Evolutionary conservation across 1,140 invertebrate genomes (phyloP), one percentile per base, ranked within the genome.

Genomic region (Drosophila nannoptera): DNA sequence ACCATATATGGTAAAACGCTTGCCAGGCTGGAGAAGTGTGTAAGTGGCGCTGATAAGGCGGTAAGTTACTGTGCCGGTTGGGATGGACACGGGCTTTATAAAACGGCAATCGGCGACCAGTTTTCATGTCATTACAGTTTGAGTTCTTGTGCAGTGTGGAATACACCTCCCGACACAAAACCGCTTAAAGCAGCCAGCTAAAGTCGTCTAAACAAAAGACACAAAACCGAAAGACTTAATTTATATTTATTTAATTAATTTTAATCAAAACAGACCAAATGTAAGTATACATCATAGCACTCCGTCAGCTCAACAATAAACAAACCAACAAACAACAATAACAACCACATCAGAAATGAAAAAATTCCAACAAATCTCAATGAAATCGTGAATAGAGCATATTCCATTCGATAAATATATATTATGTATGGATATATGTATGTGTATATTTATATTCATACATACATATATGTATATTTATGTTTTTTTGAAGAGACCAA

Each of bases 91-190:
- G 14, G 73, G 81, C 81, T 84, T 84, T 86, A 86, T 86, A 86
- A 86, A 86, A 87, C 82, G 77, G 54, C 67, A 68, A 60, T 42
- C 77, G 32, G 49, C 76, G 82, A 88, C 87, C 87, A 87, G 87
- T 88, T 88, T 88, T 88, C 69, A 73, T 80, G 81, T 88, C 87
- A 88, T 88, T 88, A 87, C 84, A 87, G 80, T 88, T 88, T 82
- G 83, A 88, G 87, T 88, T 88, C 83, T 88, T 88, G 87, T 88
- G 81, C 87, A 87, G 87, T 87, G 83, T 87, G 87, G 87, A 86
- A 86, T 82, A 75, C 70, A 73, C 65, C 71, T 77, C 75, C 75
- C 67, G 80, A 87, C 80, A 87, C 87, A 84, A 81, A 76, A 69
- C 78, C 76, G 73, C 66, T 81, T 50, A 72, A 68, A 68, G 69